These are phyloP conservation scores for Pegea sp. DNA, from an alignment of 23 tunicate species.

Conservation along the genomic window DNA sequence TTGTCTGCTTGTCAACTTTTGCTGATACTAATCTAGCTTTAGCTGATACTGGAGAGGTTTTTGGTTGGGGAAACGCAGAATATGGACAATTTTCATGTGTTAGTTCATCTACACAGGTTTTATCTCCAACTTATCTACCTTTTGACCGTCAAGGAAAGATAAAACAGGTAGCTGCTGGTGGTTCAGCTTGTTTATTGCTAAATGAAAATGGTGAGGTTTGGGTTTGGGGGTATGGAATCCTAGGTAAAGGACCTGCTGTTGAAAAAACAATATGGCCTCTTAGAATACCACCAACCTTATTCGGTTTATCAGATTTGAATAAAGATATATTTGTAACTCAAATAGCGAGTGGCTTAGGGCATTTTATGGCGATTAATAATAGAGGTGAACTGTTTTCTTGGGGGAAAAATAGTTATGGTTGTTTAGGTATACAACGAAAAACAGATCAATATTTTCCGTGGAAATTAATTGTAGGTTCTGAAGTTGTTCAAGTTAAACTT, in stretches of 20 bases:
- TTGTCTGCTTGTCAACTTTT: slow-evolving; percentile 24
- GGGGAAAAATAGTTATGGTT: slow-evolving; percentile 67
- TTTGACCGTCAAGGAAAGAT: slow-evolving; percentile 26
- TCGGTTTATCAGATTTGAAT: slow-evolving; percentile 33
- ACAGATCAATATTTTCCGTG: slow-evolving; percentile 78
- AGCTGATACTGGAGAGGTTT: slow-evolving; percentile 30
- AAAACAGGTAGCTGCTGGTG: slow-evolving; percentile 39
- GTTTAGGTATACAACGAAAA: slow-evolving; percentile 28
- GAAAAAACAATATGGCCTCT: slow-evolving; percentile 15
- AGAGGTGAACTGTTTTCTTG: slow-evolving; percentile 54
- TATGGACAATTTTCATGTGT: slow-evolving; percentile 53
- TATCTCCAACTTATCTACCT: slow-evolving; percentile 20
- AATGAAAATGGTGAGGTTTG: slow-evolving; percentile 58
- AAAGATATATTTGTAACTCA: slow-evolving; percentile 21
- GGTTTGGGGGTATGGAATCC: slow-evolving; percentile 87
- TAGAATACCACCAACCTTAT: slow-evolving; percentile 43
- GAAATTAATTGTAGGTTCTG: slow-evolving; percentile 34
- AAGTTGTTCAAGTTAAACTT: slow-evolving; percentile 24
- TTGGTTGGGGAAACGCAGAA: slow-evolving; percentile 95
- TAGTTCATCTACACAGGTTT: slow-evolving; percentile 42
- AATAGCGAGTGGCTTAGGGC: slow-evolving; percentile 33
- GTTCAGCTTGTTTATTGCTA: slow-evolving; percentile 21
- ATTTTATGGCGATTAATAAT: slow-evolving; percentile 59
- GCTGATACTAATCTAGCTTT: slow-evolving; percentile 63
- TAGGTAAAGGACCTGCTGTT: slow-evolving; percentile 77